These are phyloP conservation scores for Perizoma flavofasciatum DNA, from an alignment of 2,888 invertebrate genomes.

Conservation along the genomic window DNA sequence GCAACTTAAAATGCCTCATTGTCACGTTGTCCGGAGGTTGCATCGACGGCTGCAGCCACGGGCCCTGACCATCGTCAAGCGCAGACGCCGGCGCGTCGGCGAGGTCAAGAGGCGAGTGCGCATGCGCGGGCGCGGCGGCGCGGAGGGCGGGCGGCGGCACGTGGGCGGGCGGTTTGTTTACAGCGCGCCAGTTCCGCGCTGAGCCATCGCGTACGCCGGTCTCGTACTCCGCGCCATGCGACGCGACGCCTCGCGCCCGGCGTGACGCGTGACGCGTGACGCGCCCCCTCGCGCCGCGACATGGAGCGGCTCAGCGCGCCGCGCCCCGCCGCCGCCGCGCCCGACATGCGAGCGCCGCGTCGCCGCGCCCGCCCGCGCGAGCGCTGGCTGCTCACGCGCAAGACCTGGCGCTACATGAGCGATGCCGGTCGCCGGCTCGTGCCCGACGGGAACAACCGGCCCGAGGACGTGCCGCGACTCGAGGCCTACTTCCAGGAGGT, in stretches of 20 bases:
- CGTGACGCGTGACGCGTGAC: no score
- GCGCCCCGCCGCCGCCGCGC: slow-evolving; percentile 52
- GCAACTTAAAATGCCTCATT: background rate
- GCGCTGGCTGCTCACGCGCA: slow-evolving; percentile 93
- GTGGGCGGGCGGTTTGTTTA: slow-evolving; percentile 61
- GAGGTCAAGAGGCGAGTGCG: slow-evolving; percentile 57
- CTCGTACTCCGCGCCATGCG: slow-evolving; percentile 50
- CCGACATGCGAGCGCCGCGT: slow-evolving; percentile 67
- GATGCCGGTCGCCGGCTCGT: slow-evolving; percentile 93
- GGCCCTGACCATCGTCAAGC: slow-evolving; percentile 58
- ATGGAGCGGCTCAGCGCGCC: slow-evolving; percentile 52
- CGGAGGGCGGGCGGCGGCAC: slow-evolving; percentile 45
- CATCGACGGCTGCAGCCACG: slow-evolving; percentile 16
- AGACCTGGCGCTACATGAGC: slow-evolving; percentile 97
- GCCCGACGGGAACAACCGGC: slow-evolving; percentile 90
- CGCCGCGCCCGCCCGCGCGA: slow-evolving; percentile 84
- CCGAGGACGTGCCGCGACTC: slow-evolving; percentile 91
- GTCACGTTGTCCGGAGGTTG: slow-evolving; percentile 3
- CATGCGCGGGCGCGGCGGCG: slow-evolving; percentile 40
- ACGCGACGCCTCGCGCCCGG: slow-evolving; percentile 33
- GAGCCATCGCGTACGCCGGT: slow-evolving; percentile 52
- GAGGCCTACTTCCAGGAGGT: slow-evolving; percentile 94
- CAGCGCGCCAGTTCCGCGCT: slow-evolving; percentile 55
- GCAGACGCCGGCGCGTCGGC: slow-evolving; percentile 54
- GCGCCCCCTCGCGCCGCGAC: slow-evolving; percentile 48